phyloP scores from a whole-genome alignment of 2,113 vertebrate species.

The Gadus macrocephalus region DNA sequence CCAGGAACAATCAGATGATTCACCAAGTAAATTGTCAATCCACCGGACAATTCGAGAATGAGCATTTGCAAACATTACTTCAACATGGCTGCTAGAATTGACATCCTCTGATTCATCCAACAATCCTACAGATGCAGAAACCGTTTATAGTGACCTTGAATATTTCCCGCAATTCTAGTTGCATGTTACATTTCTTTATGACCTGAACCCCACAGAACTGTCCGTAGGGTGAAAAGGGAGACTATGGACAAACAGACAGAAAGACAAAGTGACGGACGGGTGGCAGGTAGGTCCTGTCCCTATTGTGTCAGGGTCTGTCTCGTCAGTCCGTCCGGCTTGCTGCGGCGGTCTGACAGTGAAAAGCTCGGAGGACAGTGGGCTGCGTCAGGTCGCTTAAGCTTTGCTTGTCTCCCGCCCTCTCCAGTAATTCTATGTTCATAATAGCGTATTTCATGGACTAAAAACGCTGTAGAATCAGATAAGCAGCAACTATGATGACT shows the following conservation, averaged over 20 bases:
- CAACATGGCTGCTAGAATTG: too few species aligned
- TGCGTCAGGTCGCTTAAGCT: conserved; percentile 53
- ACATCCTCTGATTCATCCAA: too few species aligned
- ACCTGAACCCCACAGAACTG: background rate
- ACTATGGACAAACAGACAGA: conserved; percentile 5
- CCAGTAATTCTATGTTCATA: too few species aligned
- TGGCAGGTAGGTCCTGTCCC: conserved; percentile 32
- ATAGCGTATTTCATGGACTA: too few species aligned
- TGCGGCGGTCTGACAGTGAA: conserved; percentile 25
- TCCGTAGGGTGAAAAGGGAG: background rate
- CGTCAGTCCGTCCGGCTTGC: conserved; percentile 17
- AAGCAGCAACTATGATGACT: too few species aligned
- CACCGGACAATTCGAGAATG: too few species aligned
- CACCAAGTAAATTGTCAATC: too few species aligned
- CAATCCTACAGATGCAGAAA: background rate
- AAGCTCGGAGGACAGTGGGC: conserved; percentile 47
- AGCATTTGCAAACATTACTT: too few species aligned
- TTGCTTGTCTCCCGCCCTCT: background rate
- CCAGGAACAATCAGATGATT: too few species aligned
- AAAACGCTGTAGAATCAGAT: too few species aligned
- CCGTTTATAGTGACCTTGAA: background rate
- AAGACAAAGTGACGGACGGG: background rate
- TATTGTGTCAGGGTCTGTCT: conserved; percentile 62
- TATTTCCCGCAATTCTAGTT: conserved; percentile 15
- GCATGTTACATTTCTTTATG: background rate